These are phyloP conservation scores for Holothuria glaberrima DNA, from an alignment of 35 echinoderm and acorn worm genomes.

Conservation along the genomic window DNA sequence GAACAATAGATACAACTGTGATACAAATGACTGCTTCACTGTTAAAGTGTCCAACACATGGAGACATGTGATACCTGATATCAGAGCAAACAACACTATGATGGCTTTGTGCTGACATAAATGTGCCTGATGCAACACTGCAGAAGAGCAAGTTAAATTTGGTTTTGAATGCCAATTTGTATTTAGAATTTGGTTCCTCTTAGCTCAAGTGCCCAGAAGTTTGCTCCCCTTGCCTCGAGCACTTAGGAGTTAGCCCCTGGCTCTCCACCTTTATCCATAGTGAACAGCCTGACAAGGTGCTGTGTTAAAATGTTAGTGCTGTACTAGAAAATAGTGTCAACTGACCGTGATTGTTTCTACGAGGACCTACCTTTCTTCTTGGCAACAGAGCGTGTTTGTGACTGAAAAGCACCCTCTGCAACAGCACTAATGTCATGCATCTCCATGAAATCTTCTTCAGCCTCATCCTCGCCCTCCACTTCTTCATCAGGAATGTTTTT, in stretches of 20 bases:
- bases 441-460: slow-evolving; percentile 45
- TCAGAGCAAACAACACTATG: too few relatives aligned
- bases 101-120: too few relatives aligned
- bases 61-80: too few relatives aligned
- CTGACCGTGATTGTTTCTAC: neutral
- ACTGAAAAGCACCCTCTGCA: slow-evolving; percentile 5
- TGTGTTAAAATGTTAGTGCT: neutral
- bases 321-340: neutral
- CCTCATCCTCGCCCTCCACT: neutral
- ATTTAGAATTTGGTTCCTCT: neutral
- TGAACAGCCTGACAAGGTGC: neutral
- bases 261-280: neutral
- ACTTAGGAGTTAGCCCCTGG: too few relatives aligned
- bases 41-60: too few relatives aligned
- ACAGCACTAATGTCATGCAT: slow-evolving; percentile 35
- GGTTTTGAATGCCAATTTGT: too few relatives aligned
- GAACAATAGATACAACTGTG: too few relatives aligned
- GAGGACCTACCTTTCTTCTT: neutral
- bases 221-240: neutral
- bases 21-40: too few relatives aligned
- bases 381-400: neutral
- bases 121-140: too few relatives aligned
- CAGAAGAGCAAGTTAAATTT: too few relatives aligned
- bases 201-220: neutral
- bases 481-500: neutral